phyloP scores from a whole-genome alignment of 2,888 invertebrate species.

The Melipona bicolor region DNA sequence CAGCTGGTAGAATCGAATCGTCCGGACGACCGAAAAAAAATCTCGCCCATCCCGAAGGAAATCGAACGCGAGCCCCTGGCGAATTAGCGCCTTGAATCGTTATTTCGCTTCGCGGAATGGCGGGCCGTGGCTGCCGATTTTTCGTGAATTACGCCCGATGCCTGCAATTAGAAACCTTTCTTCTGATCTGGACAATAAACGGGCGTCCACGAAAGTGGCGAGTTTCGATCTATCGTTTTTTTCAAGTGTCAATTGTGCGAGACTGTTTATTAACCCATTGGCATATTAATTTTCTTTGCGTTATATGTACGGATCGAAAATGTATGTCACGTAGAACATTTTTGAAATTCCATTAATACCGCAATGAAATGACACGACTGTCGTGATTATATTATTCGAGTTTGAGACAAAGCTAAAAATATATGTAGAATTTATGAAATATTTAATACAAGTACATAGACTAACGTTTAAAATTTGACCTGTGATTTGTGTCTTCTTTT shows the following conservation, averaged over 20 bases:
- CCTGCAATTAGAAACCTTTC: neutral
- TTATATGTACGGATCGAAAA: too few species aligned
- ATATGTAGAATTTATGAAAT: too few species aligned
- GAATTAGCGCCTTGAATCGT: slow-evolving; percentile 3
- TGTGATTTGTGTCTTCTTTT: too few species aligned
- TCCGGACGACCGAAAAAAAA: neutral
- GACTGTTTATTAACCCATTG: neutral
- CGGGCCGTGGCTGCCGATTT: neutral
- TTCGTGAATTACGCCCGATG: neutral
- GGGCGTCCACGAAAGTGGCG: neutral
- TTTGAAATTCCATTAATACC: too few species aligned
- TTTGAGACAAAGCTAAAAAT: too few species aligned
- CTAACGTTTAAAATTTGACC: too few species aligned
- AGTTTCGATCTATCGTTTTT: neutral
- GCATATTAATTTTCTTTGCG: neutral
- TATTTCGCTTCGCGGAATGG: neutral
- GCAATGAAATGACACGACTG: too few species aligned
- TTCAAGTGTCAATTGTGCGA: neutral
- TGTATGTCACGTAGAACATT: too few species aligned
- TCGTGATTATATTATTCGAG: too few species aligned
- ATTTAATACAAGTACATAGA: too few species aligned
- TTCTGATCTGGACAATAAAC: neutral
- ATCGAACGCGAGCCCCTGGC: neutral
- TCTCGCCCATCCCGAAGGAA: neutral
- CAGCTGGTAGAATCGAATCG: slow-evolving; percentile 8